phyloP scores from a whole-genome alignment of 2,113 vertebrate species.

The Suncus etruscus region DNA sequence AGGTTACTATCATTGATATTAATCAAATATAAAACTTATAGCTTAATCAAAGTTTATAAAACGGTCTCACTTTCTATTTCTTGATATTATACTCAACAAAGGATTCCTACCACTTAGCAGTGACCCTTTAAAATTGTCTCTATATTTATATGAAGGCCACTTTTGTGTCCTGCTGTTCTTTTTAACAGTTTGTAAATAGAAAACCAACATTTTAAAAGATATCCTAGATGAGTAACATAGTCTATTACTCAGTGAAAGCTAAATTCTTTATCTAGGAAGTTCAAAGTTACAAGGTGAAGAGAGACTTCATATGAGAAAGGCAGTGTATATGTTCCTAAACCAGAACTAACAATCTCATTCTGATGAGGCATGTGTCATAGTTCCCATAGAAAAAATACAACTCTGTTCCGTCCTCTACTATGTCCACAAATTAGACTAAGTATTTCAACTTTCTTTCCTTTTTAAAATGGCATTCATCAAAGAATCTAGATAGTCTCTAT shows the following conservation, averaged over 20 bases:
- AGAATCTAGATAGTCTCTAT: too few species aligned
- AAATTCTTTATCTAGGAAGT: constrained; percentile 36
- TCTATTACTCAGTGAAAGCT: neutral
- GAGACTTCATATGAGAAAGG: too few species aligned
- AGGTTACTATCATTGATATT: too few species aligned
- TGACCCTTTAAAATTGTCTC: neutral
- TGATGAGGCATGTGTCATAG: too few species aligned
- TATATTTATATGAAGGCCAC: neutral
- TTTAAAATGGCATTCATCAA: too few species aligned
- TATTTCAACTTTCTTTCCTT: too few species aligned
- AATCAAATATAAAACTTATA: too few species aligned
- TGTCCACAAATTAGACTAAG: too few species aligned
- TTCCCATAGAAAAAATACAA: too few species aligned
- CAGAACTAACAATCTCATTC: too few species aligned
- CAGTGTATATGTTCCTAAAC: too few species aligned
- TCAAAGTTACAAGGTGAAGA: constrained; percentile 36
- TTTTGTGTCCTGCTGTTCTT: neutral
- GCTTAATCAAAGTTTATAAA: neutral
- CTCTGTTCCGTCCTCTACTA: too few species aligned
- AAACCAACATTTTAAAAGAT: neutral
- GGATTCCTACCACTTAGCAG: neutral
- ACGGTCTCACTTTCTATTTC: neutral
- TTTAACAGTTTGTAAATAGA: neutral
- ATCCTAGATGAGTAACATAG: neutral
- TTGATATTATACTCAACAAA: neutral